Base-by-base conservation (phyloP, 2,888 invertebrate genomes). In the Orchestes rusci region DNA sequence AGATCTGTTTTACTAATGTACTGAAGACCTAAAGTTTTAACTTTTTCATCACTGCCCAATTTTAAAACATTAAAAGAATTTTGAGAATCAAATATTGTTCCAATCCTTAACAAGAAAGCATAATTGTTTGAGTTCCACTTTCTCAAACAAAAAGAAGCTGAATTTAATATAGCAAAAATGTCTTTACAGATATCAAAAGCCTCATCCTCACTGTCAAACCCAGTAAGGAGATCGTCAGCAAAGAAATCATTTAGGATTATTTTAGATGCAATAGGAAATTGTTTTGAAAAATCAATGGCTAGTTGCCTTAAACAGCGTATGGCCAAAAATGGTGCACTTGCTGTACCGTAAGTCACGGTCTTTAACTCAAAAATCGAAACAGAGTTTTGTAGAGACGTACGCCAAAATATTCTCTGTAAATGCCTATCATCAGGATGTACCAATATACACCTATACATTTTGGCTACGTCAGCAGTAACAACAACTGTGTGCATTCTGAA, bases 1-100 rank as follows among this genome's bases (percentile, higher is more conserved):
- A 34, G 29, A 42, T 42, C 42, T 15, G 28, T 10, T 3, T 5
- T 54, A 56, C 41, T 60, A 54, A 33, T 19, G 23, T 27, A 44
- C 15, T 39, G 34, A 18, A 32, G 15, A 5, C 29, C 38, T 19
- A 44, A 27, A 7, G 27, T 33, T 32, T 38, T 44, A 2, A 44
- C n/a, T 20, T 34, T 31, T 2, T 40, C 39, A 19, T 44, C 36
- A 33, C 32, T 16, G n/a, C 28, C 39, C 13, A 42, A 12, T 12
- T 42, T 16, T 7, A 17, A 13, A 35, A 35, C 35, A 4, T 35
- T 35, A 16, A 43, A 37, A 10, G 18, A 3, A 18, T 43, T 37
- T n/a, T 23, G 31, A 8, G 30, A 19, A 15, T 43, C 37, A 23
- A 23, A 23, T 7, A 23, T 23, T 23, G 23, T 23, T 5, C 23